Evolutionary conservation across 2,797 vertebrate genomes (phyloP), one percentile per base, ranked within the genome.

Genomic region (Brachyrhaphis roseni): DNA sequence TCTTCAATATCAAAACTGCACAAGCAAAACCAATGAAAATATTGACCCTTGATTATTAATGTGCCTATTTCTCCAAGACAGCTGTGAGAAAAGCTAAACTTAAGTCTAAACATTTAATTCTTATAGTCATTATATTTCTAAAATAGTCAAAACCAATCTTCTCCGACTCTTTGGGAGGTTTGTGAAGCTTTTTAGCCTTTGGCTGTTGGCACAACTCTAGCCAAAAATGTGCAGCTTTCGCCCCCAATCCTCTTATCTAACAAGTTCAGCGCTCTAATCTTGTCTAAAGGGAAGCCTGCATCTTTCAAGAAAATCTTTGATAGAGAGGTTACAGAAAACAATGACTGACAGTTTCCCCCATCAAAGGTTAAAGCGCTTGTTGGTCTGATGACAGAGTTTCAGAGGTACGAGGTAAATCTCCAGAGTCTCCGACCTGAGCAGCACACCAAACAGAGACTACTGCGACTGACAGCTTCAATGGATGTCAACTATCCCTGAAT

Each of bases 341-440:
- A 81, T 88, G 84, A 90, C 72, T 91, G 90, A 90, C 87, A 86
- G 87, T 74, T 62, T 53, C 76, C 78, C 77, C 39, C 80, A 86
- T 81, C 84, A 90, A 90, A 88, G 80, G 20, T 76, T 82, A 62
- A 83, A 85, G 62, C 77, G n/a, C n/a, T 12, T 66, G 74, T 76
- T 72, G 68, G 73, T 80, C 10, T 68, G 64, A 68, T 72, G 80
- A 71, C 26, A 77, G 43, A 77, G 68, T 55, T 78, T 86, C 83
- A 82, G 74, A 81, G 77, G 20, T 78, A 70, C 20, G 41, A 45
- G 26, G 13, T 16, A 45, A 71, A 71, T 45, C 68, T 45, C 39
- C 11, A 71, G 64, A 64, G 78, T 76, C 57, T 86, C 28, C 20
- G 66, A 64, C 57, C 39, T 59, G 59, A 85, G 72, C 28, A 53